Base-by-base conservation (phyloP, 2,113 vertebrate species). In the Okapia johnstoni region DNA sequence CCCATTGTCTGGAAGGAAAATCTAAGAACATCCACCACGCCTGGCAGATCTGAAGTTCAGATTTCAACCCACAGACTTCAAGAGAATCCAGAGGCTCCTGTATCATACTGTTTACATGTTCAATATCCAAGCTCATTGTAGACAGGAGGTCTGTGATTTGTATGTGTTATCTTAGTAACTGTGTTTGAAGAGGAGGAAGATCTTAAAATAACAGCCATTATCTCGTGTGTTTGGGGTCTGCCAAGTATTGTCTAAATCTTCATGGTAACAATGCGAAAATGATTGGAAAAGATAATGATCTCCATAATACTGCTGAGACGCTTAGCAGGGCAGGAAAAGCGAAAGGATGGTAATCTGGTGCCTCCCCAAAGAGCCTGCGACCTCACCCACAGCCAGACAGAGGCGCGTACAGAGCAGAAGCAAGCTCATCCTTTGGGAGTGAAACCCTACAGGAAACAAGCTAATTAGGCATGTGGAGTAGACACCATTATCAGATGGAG, bases 1-100 rank as follows among this genome's bases (percentile, higher is more conserved):
- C n/a, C 46, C 57, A 97, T 80, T 96, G 87, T 96, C 48, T 91
- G 57, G 28, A 91, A 95, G 97, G 85, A 88, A 92, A 92, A 79
- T 23, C 76, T 7, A 48, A 76, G 63, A 28, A 33, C 46, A 33
- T 52, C 70, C 11, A 19, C 60, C 61, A 73, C 33, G 10, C n/a
- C 30, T 16, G 14, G 16, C 52, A 61, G 57, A 52, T 83, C 85
- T 58, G 1, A 30, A 26, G 12, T 40, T n/a, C 73, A 57, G 89
- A 86, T 46, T 76, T 96, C 77, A 92, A 33, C n/a, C 26, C 36
- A 17, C 50, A 46, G 60, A 55, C 16, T 60, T 76, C 57, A 87
- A 60, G 50, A 23, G 52, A 52, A 81, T 85, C 85, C 54, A 87
- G 66, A 73, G 52, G 52, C 76, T 79, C 21, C 2, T 21, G 46